phyloP scores from a whole-genome alignment of 2,888 invertebrate species.

The Trissoscelio sp. region DNA sequence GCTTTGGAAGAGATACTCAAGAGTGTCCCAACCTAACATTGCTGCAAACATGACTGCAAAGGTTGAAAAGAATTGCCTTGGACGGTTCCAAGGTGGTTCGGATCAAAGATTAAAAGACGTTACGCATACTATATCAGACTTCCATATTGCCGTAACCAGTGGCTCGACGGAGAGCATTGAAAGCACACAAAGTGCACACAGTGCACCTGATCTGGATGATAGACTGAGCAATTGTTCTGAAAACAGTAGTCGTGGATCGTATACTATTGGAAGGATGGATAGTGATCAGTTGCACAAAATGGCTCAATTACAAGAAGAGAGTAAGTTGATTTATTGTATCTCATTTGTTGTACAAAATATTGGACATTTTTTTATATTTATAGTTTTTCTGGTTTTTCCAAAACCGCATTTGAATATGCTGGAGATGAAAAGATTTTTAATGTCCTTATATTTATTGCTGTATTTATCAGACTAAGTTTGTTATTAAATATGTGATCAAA shows the following conservation, averaged over 20 bases:
- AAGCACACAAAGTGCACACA: conserved; percentile 80
- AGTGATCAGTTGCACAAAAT: conserved; percentile 76
- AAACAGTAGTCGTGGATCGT: conserved; percentile 78
- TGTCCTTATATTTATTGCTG: no score
- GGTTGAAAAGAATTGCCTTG: conserved; percentile 72
- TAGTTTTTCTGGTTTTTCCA: no score
- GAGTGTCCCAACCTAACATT: conserved; percentile 77
- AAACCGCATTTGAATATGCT: no score
- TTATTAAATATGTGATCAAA: no score
- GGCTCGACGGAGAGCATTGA: conserved; percentile 82
- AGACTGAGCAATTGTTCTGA: conserved; percentile 80
- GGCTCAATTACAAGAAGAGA: conserved; percentile 77
- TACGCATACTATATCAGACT: conserved; percentile 72
- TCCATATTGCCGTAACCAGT: conserved; percentile 71
- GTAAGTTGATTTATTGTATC: conserved; percentile 69
- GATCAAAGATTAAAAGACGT: conserved; percentile 77
- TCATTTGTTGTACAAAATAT: no score
- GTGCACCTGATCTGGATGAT: conserved; percentile 81
- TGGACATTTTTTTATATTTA: no score
- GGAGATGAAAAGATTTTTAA: no score
- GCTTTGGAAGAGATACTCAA: conserved; percentile 70
- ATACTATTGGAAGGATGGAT: conserved; percentile 75
- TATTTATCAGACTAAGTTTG: no score
- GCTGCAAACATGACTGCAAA: no score
- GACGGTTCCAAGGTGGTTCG: conserved; percentile 77